Evolutionary conservation across 2,888 invertebrate species (phyloP).

Genomic region (Criorhina ranunculi): DNA sequence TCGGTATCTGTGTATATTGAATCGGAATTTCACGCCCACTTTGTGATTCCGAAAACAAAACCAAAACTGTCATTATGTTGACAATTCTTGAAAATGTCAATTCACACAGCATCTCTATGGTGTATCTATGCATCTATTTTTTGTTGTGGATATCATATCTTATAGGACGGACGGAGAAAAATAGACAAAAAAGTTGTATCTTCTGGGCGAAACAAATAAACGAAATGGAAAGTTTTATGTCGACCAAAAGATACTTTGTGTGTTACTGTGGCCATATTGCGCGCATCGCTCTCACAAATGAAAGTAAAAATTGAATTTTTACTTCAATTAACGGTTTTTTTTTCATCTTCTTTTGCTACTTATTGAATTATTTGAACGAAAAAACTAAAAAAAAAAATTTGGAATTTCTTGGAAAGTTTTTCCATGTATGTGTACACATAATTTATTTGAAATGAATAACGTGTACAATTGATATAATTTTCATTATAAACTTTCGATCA

Average conservation of each 20-base stretch:
- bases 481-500: constrained; percentile 44
- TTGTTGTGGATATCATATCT: constrained; percentile 2
- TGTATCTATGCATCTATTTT: background rate
- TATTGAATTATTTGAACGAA: constrained; percentile 29
- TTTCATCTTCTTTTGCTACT: constrained; percentile 1
- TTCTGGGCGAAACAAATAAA: constrained; percentile 41
- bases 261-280: constrained; percentile 10
- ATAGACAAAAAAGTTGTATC: background rate
- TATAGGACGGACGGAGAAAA: background rate
- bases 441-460: constrained; percentile 9
- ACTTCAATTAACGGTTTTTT: constrained; percentile 47
- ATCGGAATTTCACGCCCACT: constrained; percentile 16
- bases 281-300: constrained; percentile 50
- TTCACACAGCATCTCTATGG: background rate
- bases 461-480: constrained; percentile 37
- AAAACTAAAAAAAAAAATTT: too few relatives aligned
- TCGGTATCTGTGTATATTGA: background rate
- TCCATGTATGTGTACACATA: constrained; percentile 1
- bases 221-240: constrained; percentile 52
- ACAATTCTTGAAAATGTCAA: constrained; percentile 7
- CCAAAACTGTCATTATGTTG: background rate
- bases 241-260: constrained; percentile 29
- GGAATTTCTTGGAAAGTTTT: constrained; percentile 49
- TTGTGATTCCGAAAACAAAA: background rate
- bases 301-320: constrained; percentile 50